phyloP scores from a whole-genome alignment of 53 echinoderm and acorn worm species.

The Apostichopus leukothele region DNA sequence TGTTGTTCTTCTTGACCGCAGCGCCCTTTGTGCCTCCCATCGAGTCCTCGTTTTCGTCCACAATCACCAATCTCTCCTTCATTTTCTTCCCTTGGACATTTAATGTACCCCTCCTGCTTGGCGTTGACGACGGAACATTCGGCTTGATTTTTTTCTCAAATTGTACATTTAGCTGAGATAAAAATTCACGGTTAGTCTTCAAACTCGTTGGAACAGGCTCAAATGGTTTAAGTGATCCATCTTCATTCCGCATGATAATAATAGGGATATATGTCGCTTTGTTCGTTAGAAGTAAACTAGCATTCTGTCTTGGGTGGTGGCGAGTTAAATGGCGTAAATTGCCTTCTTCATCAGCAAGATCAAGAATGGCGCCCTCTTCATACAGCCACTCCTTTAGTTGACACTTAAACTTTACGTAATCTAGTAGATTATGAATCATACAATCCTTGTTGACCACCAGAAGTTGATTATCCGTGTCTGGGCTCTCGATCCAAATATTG shows the following conservation, averaged over 20 bases:
- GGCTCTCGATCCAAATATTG: slow-evolving; percentile 43
- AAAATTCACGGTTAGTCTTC: slow-evolving; percentile 14
- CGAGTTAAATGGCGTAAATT: slow-evolving; percentile 4
- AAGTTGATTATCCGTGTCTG: slow-evolving; percentile 17
- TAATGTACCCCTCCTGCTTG: slow-evolving; percentile 5
- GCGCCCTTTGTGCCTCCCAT: background rate
- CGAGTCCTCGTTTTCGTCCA: slow-evolving; percentile 23
- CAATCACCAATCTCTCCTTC: background rate
- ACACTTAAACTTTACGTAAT: slow-evolving; percentile 25
- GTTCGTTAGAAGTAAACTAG: background rate
- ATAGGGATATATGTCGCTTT: slow-evolving; percentile 44
- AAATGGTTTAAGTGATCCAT: slow-evolving; percentile 1
- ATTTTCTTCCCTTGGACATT: background rate
- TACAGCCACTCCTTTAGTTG: background rate
- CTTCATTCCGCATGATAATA: slow-evolving; percentile 30
- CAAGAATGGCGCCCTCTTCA: background rate
- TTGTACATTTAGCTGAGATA: slow-evolving; percentile 36
- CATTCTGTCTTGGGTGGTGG: slow-evolving; percentile 37
- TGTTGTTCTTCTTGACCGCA: background rate
- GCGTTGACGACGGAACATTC: background rate
- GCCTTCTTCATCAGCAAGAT: slow-evolving; percentile 42
- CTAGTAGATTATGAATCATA: slow-evolving; percentile 26
- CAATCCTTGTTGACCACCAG: slow-evolving; percentile 41
- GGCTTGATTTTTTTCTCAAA: slow-evolving; percentile 24
- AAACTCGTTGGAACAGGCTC: slow-evolving; percentile 30